Base-by-base conservation (phyloP, 2,888 invertebrate genomes). In the Fragum whitleyi region DNA sequence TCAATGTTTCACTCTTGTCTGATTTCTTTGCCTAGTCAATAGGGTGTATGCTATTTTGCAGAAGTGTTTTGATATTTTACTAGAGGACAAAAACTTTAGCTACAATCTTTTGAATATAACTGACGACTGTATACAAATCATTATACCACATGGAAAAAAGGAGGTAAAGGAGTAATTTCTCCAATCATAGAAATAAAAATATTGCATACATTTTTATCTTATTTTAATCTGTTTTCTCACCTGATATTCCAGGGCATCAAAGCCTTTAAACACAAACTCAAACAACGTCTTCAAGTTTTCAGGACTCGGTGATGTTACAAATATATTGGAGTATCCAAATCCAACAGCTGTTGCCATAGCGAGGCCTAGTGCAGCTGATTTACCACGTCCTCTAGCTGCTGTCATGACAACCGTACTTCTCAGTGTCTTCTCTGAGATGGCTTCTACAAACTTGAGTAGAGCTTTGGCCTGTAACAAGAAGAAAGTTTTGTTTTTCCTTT, bases 271-370 rank as follows among this genome's bases (percentile, higher is more conserved):
- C 2, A 99, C 95, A 94, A 99, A 99, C 93, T 99, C 98, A 94
- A 99, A 99, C 14, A 99, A 95, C 0, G 99, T 99, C 81, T 97
- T 97, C 92, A 99, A 95, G 95, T 99, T 99, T 94, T 99, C 99
- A 0, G 99, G 99, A 93, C 97, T 97, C 0, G 99, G 99, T 73
- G 98, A 98, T 0, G 99, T 99, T 51, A 99, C 98, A 94, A 98
- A 99, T 82, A 99, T 97, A 93, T 98, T 98, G 53, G 98, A 97
- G 93, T 97, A 97, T 36, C 94, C 95, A 90, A 95, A 95, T 16
- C 94, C 95, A 23, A 95, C 93, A 29, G 95, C 95, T 29, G 95
- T 94, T 51, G 95, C 97, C 21, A 99, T 96, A 0, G 99, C 96
- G 26, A 99, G 95, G 0, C 99, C 99, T 59, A 99, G 95, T 3